A percentile compares a stretch with the other conserved stretches of the same genome.
phyloP scores from a whole-genome alignment of 2,113 vertebrate genomes.

The Sphaerodactylus townsendi region DNA sequence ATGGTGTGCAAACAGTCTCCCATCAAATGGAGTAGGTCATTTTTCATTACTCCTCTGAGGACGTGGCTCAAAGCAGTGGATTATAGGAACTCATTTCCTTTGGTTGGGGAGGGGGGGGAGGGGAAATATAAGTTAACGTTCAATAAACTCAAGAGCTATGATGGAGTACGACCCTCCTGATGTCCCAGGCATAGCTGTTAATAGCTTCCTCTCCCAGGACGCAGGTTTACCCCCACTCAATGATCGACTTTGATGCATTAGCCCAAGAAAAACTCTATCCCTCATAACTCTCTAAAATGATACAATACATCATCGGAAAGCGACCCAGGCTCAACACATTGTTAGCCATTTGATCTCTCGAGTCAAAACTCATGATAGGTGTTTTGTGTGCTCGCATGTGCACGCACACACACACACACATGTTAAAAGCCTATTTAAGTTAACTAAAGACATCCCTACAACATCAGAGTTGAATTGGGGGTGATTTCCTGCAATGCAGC shows the following conservation, averaged over 20 bases:
- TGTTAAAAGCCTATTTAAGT: conserved; percentile 75
- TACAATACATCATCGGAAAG: conserved; percentile 77
- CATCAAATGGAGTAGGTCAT: conserved; percentile 58
- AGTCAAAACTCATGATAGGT: conserved; percentile 79
- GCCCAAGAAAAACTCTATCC: conserved; percentile 69
- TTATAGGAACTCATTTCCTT: conserved; percentile 75
- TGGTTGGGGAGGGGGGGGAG: conserved; percentile 46
- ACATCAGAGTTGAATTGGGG: conserved; percentile 74
- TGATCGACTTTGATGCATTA: conserved; percentile 65
- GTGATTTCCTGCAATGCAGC: conserved; percentile 81
- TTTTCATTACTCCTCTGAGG: conserved; percentile 67
- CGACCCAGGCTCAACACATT: conserved; percentile 79
- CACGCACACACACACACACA: conserved; percentile 39
- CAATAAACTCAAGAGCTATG: conserved; percentile 61
- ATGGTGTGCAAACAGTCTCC: conserved; percentile 61
- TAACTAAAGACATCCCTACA: conserved; percentile 77
- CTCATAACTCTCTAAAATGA: conserved; percentile 74
- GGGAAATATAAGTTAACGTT: conserved; percentile 67
- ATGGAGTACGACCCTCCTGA: conserved; percentile 61
- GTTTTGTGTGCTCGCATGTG: conserved; percentile 61
- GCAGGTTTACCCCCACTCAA: conserved; percentile 55
- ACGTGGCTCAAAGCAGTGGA: conserved; percentile 66
- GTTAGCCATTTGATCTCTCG: conserved; percentile 80
- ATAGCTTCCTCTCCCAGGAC: conserved; percentile 78
- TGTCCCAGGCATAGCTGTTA: conserved; percentile 70